A percentile compares a stretch with the other conserved stretches of the same genome.
Evolutionary conservation across 2,113 vertebrate genomes (phyloP).

Genomic region (Gopherus flavomarginatus): DNA sequence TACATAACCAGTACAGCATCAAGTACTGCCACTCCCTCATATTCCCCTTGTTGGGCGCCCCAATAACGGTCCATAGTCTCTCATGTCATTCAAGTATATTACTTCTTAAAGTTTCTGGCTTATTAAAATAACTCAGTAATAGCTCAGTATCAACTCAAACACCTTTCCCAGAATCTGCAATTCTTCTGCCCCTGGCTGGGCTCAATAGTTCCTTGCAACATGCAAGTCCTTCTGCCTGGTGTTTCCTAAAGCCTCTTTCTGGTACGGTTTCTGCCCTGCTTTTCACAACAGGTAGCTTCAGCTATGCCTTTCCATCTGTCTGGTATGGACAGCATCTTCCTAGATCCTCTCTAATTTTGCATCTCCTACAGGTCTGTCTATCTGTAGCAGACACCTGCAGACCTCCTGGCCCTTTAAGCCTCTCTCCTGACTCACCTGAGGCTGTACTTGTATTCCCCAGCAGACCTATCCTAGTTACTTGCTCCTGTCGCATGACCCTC

Average conservation of each 20-base stretch:
- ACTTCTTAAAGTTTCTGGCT: not conserved
- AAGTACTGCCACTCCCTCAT: not conserved
- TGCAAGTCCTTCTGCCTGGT: not conserved
- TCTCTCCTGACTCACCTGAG: not conserved
- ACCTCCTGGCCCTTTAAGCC: not conserved
- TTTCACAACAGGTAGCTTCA: not conserved
- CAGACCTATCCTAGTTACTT: not conserved
- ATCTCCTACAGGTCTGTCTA: not conserved
- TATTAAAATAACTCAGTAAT: not conserved
- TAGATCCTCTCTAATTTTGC: not conserved
- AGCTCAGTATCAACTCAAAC: not conserved
- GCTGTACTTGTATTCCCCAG: not conserved
- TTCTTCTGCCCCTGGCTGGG: not conserved
- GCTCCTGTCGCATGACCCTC: not conserved
- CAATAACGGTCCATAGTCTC: not conserved
- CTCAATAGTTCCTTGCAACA: not conserved
- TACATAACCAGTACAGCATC: not conserved
- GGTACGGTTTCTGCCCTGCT: not conserved
- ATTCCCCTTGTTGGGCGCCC: not conserved
- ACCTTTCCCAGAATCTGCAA: not conserved
- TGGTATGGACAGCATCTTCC: not conserved
- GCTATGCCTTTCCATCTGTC: not conserved
- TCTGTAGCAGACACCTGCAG: not conserved
- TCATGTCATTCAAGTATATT: not conserved
- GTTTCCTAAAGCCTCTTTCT: not conserved